Percentiles rank a stretch among this genome's conserved stretches.
These are phyloP conservation scores for Allygus modestus DNA, from an alignment of 2,888 invertebrate species.

Conservation along the genomic window DNA sequence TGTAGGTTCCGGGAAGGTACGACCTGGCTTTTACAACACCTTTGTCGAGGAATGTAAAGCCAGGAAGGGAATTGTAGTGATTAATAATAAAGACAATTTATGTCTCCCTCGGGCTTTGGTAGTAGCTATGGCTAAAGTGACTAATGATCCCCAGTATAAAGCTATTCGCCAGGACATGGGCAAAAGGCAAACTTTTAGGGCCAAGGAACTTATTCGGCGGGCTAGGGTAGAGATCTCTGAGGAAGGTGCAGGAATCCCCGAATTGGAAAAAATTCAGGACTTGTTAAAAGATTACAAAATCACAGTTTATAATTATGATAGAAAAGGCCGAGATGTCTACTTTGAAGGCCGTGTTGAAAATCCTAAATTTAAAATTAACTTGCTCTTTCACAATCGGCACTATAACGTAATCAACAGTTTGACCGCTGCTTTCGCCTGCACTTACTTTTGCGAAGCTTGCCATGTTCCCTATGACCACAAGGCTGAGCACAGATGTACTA, in stretches of 20 bases:
- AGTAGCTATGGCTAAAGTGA: conserved; percentile 61
- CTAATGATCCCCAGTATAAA: conserved; percentile 61
- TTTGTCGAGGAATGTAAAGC: conserved; percentile 65
- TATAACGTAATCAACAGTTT: conserved; percentile 69
- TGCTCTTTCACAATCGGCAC: conserved; percentile 67
- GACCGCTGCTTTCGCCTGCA: conserved; percentile 68
- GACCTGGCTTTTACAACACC: conserved; percentile 46
- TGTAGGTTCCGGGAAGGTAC: conserved; percentile 53
- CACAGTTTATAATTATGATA: conserved; percentile 35
- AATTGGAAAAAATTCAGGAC: conserved; percentile 48
- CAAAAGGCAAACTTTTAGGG: not conserved
- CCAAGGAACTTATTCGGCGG: not conserved
- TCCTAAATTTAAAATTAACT: conserved; percentile 65
- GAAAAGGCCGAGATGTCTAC: conserved; percentile 30
- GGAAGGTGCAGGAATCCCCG: conserved; percentile 14
- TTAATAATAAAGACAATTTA: conserved; percentile 67
- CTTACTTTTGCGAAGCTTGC: conserved; percentile 70
- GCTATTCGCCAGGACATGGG: not conserved
- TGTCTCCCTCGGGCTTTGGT: conserved; percentile 64
- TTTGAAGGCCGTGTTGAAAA: conserved; percentile 12
- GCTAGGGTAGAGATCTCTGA: conserved; percentile 1
- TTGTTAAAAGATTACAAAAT: conserved; percentile 34
- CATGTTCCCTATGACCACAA: conserved; percentile 66
- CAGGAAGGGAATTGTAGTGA: conserved; percentile 61
- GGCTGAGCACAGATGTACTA: not conserved